Conservation (phyloP, 1,140 invertebrate genomes). For the Babylonia areolata region DNA sequence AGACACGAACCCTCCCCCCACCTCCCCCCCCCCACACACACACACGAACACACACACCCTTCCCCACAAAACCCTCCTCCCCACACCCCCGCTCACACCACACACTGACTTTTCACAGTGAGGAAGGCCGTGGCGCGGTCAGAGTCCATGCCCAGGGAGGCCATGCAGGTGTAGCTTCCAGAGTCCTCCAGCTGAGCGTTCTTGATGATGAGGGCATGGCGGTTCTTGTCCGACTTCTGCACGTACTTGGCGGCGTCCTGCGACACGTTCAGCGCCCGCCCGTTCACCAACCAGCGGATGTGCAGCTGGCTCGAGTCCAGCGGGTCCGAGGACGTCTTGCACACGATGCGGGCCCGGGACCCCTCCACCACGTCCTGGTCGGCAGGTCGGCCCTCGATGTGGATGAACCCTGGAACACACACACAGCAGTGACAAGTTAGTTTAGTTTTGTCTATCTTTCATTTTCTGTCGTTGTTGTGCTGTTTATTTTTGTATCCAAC, state of each 20-base stretch:
- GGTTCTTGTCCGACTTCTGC: slow-evolving; percentile 39
- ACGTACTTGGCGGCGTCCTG: neutral
- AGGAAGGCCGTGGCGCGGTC: slow-evolving; percentile 89
- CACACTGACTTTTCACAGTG: slow-evolving; percentile 86
- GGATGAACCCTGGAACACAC: slow-evolving; percentile 14
- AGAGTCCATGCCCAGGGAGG: slow-evolving; percentile 89
- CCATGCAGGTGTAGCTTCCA: slow-evolving; percentile 95
- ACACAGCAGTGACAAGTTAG: no score
- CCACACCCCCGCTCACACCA: neutral
- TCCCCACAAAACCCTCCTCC: neutral
- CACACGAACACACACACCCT: neutral
- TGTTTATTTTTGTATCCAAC: no score
- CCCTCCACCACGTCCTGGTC: slow-evolving; percentile 36
- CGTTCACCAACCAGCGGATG: slow-evolving; percentile 54
- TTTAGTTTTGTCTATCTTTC: no score
- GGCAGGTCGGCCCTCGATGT: neutral
- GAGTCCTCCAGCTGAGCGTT: slow-evolving; percentile 95
- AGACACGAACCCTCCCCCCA: neutral
- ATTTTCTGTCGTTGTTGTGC: no score
- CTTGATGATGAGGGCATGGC: slow-evolving; percentile 86
- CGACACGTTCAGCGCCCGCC: slow-evolving; percentile 35
- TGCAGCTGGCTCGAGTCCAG: slow-evolving; percentile 33
- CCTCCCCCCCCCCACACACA: neutral
- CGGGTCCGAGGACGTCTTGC: slow-evolving; percentile 33
- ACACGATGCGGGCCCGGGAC: slow-evolving; percentile 3